Evolutionary conservation across 1,140 invertebrate genomes (phyloP).

Genomic region (Ridgeia piscesae): DNA sequence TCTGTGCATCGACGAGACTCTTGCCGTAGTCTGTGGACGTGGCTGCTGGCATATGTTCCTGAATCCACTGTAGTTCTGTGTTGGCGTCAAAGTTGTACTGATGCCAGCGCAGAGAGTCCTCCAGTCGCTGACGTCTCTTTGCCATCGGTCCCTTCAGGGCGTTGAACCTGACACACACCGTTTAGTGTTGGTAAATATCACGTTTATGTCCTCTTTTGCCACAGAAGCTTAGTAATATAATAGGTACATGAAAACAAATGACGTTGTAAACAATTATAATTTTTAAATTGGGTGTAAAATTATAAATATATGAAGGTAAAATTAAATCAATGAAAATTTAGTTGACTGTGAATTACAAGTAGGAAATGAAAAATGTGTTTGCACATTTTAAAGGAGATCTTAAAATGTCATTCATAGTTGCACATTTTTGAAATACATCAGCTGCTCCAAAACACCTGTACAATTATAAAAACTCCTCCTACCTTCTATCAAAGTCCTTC

Average conservation of each 20-base stretch:
- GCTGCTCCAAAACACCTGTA: not conserved
- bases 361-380: no score
- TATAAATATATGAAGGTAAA: no score
- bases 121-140: constrained; percentile 74
- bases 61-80: constrained; percentile 93
- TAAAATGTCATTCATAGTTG: not conserved
- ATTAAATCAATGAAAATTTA: no score
- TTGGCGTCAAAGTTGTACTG: constrained; percentile 94
- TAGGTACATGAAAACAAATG: no score
- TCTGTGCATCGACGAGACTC: constrained; percentile 89
- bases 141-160: constrained; percentile 59
- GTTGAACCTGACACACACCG: constrained; percentile 44
- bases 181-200: no score
- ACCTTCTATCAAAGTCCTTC: constrained; percentile 72
- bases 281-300: no score
- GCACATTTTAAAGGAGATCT: no score
- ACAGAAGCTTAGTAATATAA: no score
- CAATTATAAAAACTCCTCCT: not conserved
- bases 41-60: constrained; percentile 81
- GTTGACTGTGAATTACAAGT: no score
- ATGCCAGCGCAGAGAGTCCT: constrained; percentile 85
- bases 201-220: no score
- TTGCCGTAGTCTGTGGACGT: constrained; percentile 69
- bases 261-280: no score
- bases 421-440: constrained; percentile 36